Percentiles rank a stretch among this genome's conserved stretches.
These are phyloP conservation scores for Cladopsammia gracilis DNA, from an alignment of 64 coral and sea anemone species.

Conservation along the genomic window DNA sequence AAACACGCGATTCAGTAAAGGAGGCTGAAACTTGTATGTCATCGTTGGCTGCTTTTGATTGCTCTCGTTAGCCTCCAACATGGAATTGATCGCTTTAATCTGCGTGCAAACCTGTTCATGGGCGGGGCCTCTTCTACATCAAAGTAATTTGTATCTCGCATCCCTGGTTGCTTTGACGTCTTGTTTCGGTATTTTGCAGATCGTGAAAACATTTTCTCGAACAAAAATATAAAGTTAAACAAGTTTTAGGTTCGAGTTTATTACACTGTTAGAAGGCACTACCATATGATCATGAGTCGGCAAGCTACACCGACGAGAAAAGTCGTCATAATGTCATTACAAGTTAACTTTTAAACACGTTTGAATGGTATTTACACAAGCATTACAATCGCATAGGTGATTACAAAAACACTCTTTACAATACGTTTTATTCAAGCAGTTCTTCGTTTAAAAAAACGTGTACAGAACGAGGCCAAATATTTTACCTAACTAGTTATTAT, in stretches of 20 bases:
- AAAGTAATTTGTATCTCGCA: too few relatives aligned
- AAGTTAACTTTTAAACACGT: not conserved
- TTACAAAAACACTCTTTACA: not conserved
- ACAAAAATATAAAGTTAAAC: not conserved
- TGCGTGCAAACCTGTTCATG: not conserved
- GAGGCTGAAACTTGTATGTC: not conserved
- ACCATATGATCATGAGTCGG: not conserved
- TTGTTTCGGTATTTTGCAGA: too few relatives aligned
- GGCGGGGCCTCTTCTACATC: not conserved
- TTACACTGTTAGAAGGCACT: too few relatives aligned
- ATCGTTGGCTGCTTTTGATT: not conserved
- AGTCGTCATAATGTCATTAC: not conserved
- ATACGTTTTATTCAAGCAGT: too few relatives aligned
- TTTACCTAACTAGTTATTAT: too few relatives aligned
- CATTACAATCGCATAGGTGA: not conserved
- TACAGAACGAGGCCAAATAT: too few relatives aligned
- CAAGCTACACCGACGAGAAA: not conserved
- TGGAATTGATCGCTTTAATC: not conserved
- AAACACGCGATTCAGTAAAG: not conserved
- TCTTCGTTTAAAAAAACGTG: too few relatives aligned
- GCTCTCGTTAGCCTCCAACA: not conserved
- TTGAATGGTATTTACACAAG: not conserved
- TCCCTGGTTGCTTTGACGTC: too few relatives aligned
- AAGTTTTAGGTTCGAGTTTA: too few relatives aligned
- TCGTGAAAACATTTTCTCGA: not conserved